Evolutionary conservation across 2,888 invertebrate species (phyloP).

Genomic region (Thecophora atra): DNA sequence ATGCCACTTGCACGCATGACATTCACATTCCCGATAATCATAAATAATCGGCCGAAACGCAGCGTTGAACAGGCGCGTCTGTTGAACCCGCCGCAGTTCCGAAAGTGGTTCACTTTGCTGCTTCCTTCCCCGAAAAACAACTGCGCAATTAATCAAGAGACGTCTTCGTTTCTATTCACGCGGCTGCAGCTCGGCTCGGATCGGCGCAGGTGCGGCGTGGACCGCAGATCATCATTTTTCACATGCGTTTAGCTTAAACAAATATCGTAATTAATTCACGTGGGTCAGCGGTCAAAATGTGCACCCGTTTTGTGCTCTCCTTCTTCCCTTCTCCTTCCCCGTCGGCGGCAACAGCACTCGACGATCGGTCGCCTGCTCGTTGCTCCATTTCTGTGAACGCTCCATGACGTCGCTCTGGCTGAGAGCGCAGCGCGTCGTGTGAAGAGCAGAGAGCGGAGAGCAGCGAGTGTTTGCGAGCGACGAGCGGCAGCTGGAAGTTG

Average conservation of each 20-base stretch:
- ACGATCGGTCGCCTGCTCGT: background rate
- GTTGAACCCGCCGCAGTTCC: slow-evolving; percentile 25
- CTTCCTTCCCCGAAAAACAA: background rate
- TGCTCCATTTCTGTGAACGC: slow-evolving; percentile 39
- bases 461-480: too few relatives aligned
- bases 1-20: slow-evolving; percentile 19
- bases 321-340: too few relatives aligned
- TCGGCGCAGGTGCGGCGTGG: slow-evolving; percentile 20
- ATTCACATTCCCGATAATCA: slow-evolving; percentile 26
- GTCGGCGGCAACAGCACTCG: slow-evolving; percentile 14
- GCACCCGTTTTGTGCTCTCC: slow-evolving; percentile 15
- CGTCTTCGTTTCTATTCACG: background rate
- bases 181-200: background rate
- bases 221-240: slow-evolving; percentile 35
- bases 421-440: background rate
- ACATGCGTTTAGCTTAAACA: slow-evolving; percentile 34
- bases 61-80: slow-evolving; percentile 30
- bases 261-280: slow-evolving; percentile 41
- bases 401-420: slow-evolving; percentile 40
- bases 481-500: slow-evolving; percentile 5
- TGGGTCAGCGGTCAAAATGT: slow-evolving; percentile 21
- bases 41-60: slow-evolving; percentile 28
- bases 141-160: slow-evolving; percentile 35
- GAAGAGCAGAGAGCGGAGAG: too few relatives aligned
- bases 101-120: background rate